These are phyloP conservation scores for Pungitius pungitius DNA, from an alignment of 2,113 vertebrate genomes.

Conservation along the genomic window DNA sequence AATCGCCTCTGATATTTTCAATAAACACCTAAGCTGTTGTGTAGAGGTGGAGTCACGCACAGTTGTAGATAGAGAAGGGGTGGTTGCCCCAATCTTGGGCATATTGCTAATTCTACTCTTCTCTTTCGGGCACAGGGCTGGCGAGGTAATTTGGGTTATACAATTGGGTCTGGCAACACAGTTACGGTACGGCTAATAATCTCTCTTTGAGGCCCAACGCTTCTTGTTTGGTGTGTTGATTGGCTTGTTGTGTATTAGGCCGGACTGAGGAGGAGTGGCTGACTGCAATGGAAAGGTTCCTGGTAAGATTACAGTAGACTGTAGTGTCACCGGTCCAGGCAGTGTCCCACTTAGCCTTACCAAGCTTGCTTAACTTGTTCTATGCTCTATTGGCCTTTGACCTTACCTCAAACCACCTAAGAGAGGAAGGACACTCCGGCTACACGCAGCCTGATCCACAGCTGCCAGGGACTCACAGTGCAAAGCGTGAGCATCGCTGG, in stretches of 20 bases:
- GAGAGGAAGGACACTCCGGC: conserved; percentile 13
- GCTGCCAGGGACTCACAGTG: not conserved
- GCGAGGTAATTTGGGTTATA: conserved; percentile 42
- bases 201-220: conserved; percentile 17
- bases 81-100: not conserved
- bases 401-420: conserved; percentile 40
- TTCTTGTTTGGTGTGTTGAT: conserved; percentile 30
- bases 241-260: conserved; percentile 48
- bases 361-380: conserved; percentile 50
- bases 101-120: conserved; percentile 53
- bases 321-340: conserved; percentile 43
- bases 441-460: conserved; percentile 8
- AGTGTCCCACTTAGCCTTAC: conserved; percentile 42
- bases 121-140: conserved; percentile 30
- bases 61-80: conserved; percentile 14
- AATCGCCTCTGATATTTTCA: conserved; percentile 47
- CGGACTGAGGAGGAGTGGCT: conserved; percentile 40
- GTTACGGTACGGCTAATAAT: conserved; percentile 19
- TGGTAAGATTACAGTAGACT: conserved; percentile 62
- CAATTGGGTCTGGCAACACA: conserved; percentile 34
- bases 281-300: conserved; percentile 61
- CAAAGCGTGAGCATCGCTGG: not conserved
- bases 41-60: conserved; percentile 27
- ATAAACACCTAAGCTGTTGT: conserved; percentile 50
- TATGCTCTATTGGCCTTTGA: conserved; percentile 53